Percentiles rank a stretch among this genome's conserved stretches.
Conservation (phyloP, 1,140 invertebrate species). For the Drosophila nebulosa region DNA sequence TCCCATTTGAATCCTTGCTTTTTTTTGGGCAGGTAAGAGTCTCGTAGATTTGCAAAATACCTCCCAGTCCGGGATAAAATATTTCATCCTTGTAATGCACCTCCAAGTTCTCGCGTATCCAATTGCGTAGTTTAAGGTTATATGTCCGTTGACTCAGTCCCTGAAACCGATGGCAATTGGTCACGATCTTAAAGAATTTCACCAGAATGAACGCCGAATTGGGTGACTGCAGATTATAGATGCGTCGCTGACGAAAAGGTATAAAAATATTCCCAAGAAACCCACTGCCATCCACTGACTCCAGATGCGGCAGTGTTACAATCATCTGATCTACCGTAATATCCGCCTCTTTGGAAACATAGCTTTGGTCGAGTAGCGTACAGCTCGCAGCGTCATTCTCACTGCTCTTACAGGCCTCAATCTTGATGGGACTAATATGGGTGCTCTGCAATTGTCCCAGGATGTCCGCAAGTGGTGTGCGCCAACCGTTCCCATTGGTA, state of each 20-base stretch:
- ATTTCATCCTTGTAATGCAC: slow-evolving; percentile 62
- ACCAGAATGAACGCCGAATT: slow-evolving; percentile 55
- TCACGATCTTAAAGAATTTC: slow-evolving; percentile 60
- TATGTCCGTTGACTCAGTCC: slow-evolving; percentile 39
- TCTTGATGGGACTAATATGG: slow-evolving; percentile 33
- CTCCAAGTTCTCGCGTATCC: slow-evolving; percentile 63
- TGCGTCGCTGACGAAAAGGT: slow-evolving; percentile 64
- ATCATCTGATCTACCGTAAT: slow-evolving; percentile 55
- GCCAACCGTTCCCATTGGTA: slow-evolving; percentile 77
- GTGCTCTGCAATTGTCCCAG: slow-evolving; percentile 22
- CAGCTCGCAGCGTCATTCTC: slow-evolving; percentile 49
- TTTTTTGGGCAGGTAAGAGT: slow-evolving; percentile 14
- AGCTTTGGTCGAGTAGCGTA: slow-evolving; percentile 44
- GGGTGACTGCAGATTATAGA: slow-evolving; percentile 62
- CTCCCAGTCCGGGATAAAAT: slow-evolving; percentile 77
- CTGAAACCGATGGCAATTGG: slow-evolving; percentile 62
- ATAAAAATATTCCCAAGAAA: slow-evolving; percentile 65
- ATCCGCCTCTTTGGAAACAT: slow-evolving; percentile 7
- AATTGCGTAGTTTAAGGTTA: slow-evolving; percentile 55
- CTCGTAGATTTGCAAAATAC: slow-evolving; percentile 60
- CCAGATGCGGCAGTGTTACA: slow-evolving; percentile 62
- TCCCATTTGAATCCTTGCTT: not conserved
- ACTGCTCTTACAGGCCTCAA: not conserved
- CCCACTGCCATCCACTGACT: slow-evolving; percentile 47
- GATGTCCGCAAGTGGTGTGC: slow-evolving; percentile 35